A percentile compares a stretch with the other conserved stretches of the same genome.
These are phyloP conservation scores for Carduelis carduelis DNA, from an alignment of 2,797 vertebrate genomes.

Conservation along the genomic window DNA sequence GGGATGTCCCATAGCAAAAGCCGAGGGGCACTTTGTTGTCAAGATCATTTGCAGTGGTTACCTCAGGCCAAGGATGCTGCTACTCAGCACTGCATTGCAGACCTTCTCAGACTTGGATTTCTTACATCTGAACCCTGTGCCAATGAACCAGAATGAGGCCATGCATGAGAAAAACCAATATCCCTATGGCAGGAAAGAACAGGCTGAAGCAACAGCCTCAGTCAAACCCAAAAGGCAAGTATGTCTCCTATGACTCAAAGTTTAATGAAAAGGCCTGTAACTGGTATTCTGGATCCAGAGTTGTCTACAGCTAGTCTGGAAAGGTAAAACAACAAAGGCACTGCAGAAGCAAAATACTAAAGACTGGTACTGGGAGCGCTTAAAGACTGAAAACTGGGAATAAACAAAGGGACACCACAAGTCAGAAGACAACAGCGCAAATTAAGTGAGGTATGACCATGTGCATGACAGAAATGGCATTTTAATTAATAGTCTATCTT, in stretches of 20 bases:
- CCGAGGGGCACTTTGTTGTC: background rate
- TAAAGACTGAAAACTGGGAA: background rate
- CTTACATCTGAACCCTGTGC: background rate
- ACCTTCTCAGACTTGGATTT: background rate
- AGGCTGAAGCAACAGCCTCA: background rate
- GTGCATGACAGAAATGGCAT: background rate
- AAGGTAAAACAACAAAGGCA: background rate
- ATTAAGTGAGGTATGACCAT: background rate
- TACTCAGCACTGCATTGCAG: background rate
- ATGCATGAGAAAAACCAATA: background rate
- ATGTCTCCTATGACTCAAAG: background rate
- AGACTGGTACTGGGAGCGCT: background rate
- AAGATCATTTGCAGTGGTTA: background rate
- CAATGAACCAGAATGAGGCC: background rate
- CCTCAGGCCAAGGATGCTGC: background rate
- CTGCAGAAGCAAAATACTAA: background rate
- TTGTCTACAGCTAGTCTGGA: background rate
- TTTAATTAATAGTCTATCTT: background rate
- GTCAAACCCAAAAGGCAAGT: background rate
- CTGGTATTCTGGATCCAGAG: background rate
- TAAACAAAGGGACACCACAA: background rate
- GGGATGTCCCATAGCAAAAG: background rate
- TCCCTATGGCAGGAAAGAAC: background rate
- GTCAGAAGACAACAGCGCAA: background rate
- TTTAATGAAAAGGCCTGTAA: background rate